Percentiles rank a stretch among this genome's conserved stretches.
Conservation (phyloP, 2,888 invertebrate genomes). For the Eupithecia insigniata region DNA sequence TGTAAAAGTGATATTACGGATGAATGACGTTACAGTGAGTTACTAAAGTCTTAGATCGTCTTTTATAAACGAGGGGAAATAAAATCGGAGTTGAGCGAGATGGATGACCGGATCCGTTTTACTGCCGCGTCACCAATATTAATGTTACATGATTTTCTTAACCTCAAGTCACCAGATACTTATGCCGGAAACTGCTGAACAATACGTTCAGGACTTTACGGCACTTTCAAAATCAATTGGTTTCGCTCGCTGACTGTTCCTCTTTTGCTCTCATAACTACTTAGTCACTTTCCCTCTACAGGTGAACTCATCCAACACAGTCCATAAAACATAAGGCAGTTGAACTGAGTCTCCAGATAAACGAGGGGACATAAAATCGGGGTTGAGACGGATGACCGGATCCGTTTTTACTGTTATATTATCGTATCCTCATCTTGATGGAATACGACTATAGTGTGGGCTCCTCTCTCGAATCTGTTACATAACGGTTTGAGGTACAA, state of each 20-base stretch:
- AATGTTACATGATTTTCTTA: neutral
- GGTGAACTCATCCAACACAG: constrained; percentile 12
- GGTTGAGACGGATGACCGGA: constrained; percentile 48
- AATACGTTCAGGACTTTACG: too few relatives aligned
- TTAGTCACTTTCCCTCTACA: neutral
- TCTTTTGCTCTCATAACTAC: neutral
- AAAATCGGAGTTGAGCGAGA: constrained; percentile 47
- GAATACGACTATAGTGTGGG: constrained; percentile 37
- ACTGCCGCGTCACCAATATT: constrained; percentile 55
- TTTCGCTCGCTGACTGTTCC: neutral
- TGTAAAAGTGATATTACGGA: neutral
- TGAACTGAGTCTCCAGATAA: constrained; percentile 52
- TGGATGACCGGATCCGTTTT: constrained; percentile 51
- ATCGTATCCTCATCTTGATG: constrained; percentile 42
- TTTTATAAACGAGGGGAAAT: constrained; percentile 59
- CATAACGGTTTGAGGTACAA: neutral
- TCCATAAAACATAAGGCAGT: constrained; percentile 41
- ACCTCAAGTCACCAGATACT: constrained; percentile 1
- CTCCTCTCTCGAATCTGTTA: constrained; percentile 8
- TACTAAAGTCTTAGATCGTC: constrained; percentile 40
- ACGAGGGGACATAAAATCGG: constrained; percentile 54
- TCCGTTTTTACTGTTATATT: constrained; percentile 58
- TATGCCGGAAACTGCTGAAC: neutral
- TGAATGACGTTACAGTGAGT: too few relatives aligned
- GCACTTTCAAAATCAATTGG: neutral